Conservation (phyloP, 2,113 vertebrate species). For the Gila orcuttii region DNA sequence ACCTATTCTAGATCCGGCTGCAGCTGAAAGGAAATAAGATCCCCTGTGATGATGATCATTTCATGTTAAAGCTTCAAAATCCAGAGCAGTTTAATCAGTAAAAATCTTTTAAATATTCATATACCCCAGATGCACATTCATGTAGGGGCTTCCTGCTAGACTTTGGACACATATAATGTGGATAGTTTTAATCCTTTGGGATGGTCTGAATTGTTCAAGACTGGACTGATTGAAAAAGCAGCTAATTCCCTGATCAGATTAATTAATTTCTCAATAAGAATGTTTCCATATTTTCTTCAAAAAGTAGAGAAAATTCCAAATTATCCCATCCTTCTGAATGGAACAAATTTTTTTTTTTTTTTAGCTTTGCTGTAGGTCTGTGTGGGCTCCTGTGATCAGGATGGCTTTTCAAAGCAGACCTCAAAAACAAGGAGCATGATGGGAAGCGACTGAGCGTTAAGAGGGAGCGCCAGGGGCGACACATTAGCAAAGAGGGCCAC, state of each 20-base stretch:
- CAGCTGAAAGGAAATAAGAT: slow-evolving; percentile 23
- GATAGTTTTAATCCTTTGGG: background rate
- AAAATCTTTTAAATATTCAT: slow-evolving; percentile 61
- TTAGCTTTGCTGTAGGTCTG: slow-evolving; percentile 10
- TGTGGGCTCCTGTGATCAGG: slow-evolving; percentile 36
- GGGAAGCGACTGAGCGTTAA: slow-evolving; percentile 62
- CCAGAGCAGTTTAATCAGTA: slow-evolving; percentile 60
- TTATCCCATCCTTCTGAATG: background rate
- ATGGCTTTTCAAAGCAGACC: slow-evolving; percentile 41
- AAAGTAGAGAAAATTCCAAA: background rate
- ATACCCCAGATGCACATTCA: slow-evolving; percentile 55
- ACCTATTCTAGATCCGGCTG: background rate
- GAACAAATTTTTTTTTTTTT: background rate
- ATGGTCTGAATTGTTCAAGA: background rate
- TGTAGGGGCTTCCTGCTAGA: background rate
- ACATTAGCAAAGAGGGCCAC: slow-evolving; percentile 60
- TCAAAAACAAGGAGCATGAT: slow-evolving; percentile 58
- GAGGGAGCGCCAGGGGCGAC: slow-evolving; percentile 57
- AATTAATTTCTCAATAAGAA: background rate
- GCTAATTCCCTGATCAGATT: background rate
- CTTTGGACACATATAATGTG: background rate
- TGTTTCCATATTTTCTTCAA: background rate
- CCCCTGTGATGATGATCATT: slow-evolving; percentile 53
- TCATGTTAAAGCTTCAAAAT: slow-evolving; percentile 51
- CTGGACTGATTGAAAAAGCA: background rate